Percentiles rank a stretch among this genome's conserved stretches.
Conservation (phyloP, 2,888 invertebrate genomes). For the Cheilosia pagana region DNA sequence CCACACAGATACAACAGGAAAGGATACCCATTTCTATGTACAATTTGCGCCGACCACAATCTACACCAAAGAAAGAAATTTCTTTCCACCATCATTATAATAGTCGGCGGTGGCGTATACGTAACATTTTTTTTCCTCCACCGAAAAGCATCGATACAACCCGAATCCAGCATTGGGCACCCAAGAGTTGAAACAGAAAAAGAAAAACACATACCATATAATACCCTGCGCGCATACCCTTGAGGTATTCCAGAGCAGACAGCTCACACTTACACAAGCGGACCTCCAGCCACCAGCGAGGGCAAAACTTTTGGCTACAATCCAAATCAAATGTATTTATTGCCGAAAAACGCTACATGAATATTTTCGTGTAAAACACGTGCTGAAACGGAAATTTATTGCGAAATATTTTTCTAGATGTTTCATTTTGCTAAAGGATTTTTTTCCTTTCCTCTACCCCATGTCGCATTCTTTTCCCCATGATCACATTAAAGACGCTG, state of each 20-base stretch:
- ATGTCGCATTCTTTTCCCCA: background rate
- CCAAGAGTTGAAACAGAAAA: background rate
- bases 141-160: background rate
- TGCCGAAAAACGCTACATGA: conserved; percentile 81
- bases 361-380: conserved; percentile 79
- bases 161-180: conserved; percentile 29
- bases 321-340: conserved; percentile 82
- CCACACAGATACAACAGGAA: too few relatives aligned
- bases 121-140: background rate
- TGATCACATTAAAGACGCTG: conserved; percentile 50
- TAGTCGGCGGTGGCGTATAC: background rate
- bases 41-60: too few relatives aligned
- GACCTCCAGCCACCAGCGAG: background rate
- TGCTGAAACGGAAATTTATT: conserved; percentile 74
- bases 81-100: background rate
- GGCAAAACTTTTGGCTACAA: conserved; percentile 76
- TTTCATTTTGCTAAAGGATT: conserved; percentile 68
- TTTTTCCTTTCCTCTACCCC: background rate
- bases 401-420: conserved; percentile 73
- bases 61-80: background rate
- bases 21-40: too few relatives aligned
- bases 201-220: conserved; percentile 42
- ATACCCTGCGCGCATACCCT: conserved; percentile 45
- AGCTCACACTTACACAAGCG: conserved; percentile 1
- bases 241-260: conserved; percentile 23